Evolutionary conservation across 2,888 invertebrate genomes (phyloP).

Genomic region (Agrilus cyanescens): DNA sequence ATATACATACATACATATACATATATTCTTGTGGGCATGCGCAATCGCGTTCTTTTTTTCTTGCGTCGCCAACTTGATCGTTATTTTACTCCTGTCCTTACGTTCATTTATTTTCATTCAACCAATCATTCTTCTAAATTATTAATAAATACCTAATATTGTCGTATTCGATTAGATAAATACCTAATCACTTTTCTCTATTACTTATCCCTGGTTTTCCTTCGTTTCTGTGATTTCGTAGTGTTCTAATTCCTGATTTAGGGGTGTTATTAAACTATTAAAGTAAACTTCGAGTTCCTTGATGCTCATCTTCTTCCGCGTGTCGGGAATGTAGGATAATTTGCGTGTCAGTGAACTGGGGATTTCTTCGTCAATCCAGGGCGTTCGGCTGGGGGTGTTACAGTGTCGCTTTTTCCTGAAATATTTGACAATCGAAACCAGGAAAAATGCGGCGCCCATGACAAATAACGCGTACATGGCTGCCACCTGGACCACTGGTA

Average conservation of each 20-base stretch:
- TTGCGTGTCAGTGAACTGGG: slow-evolving; percentile 24
- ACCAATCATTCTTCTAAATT: no score
- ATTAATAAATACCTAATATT: no score
- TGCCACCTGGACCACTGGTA: slow-evolving; percentile 50
- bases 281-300: slow-evolving; percentile 31
- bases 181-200: no score
- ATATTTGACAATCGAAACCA: slow-evolving; percentile 37
- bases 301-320: slow-evolving; percentile 20
- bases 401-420: slow-evolving; percentile 14
- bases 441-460: slow-evolving; percentile 39
- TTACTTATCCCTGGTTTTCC: no score
- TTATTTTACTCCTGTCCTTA: no score
- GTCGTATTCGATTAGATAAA: no score
- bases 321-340: slow-evolving; percentile 26
- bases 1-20: no score
- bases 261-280: slow-evolving; percentile 17
- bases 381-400: slow-evolving; percentile 8
- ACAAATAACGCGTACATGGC: slow-evolving; percentile 44
- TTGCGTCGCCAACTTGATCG: no score
- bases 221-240: slow-evolving; percentile 4
- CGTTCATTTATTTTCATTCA: no score
- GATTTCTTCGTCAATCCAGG: slow-evolving; percentile 28
- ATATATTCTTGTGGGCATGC: no score
- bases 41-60: no score
- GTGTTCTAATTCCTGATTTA: slow-evolving; percentile 16